Percentiles rank a stretch among this genome's conserved stretches.
Evolutionary conservation across 2,113 vertebrate species (phyloP).

Genomic region (Gymnobelideus leadbeateri): DNA sequence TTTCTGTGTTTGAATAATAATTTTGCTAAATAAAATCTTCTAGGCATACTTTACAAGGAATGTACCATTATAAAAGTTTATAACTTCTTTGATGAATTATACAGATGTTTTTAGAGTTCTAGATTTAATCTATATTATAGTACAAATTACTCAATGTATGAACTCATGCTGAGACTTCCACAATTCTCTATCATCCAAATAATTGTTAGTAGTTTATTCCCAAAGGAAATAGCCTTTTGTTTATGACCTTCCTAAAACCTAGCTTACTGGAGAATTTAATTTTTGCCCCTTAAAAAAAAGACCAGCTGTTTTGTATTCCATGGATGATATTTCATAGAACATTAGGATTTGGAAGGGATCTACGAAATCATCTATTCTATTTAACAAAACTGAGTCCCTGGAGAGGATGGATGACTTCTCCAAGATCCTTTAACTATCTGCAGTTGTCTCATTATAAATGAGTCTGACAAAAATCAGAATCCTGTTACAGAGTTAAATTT

Average conservation of each 20-base stretch:
- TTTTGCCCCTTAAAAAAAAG: neutral
- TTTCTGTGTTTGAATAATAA: neutral
- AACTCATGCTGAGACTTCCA: neutral
- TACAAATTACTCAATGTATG: neutral
- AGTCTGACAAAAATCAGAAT: neutral
- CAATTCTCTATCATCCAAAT: neutral
- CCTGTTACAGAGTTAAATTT: neutral
- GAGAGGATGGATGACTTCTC: neutral
- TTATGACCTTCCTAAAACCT: neutral
- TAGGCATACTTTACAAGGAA: slow-evolving; percentile 30
- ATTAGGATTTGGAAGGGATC: neutral
- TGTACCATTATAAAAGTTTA: neutral
- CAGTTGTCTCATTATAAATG: neutral
- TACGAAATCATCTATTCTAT: neutral
- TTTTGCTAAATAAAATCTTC: slow-evolving; percentile 50
- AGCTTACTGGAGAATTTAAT: neutral
- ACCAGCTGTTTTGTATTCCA: neutral
- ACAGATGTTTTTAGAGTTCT: neutral
- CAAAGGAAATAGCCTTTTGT: neutral
- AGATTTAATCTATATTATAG: neutral
- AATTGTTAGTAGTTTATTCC: neutral
- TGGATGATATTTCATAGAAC: neutral
- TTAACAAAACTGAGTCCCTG: neutral
- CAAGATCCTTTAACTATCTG: neutral
- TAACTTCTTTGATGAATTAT: neutral